These are phyloP conservation scores for Coptodon rendalli DNA, from an alignment of 2,113 vertebrate genomes.

Conservation along the genomic window DNA sequence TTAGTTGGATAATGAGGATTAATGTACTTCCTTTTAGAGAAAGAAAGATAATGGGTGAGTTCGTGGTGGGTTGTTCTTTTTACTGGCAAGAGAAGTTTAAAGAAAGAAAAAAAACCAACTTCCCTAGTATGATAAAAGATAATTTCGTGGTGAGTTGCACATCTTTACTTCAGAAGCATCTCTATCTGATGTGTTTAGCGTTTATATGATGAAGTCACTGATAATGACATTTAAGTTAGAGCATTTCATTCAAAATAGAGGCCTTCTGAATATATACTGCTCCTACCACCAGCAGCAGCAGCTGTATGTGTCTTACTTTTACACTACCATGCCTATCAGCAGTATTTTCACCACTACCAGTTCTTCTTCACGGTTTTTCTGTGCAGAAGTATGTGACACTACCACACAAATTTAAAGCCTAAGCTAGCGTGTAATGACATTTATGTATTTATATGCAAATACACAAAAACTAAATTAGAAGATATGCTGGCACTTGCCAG, in stretches of 20 bases:
- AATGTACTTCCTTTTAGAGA: not conserved
- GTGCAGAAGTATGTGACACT: not conserved
- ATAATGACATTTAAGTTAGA: not conserved
- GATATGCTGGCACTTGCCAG: not conserved
- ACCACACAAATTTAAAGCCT: not conserved
- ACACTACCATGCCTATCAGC: not conserved
- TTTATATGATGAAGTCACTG: not conserved
- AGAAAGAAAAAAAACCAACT: not conserved
- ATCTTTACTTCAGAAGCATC: not conserved
- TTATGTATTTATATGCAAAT: not conserved
- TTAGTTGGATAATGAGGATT: not conserved
- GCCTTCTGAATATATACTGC: not conserved
- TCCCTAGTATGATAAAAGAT: not conserved
- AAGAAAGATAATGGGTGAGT: not conserved
- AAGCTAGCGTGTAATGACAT: not conserved
- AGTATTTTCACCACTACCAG: not conserved
- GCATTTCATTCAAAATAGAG: not conserved
- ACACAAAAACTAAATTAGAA: not conserved
- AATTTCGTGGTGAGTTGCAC: not conserved
- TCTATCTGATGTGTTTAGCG: not conserved
- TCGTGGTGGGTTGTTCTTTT: not conserved
- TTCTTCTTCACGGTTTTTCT: not conserved
- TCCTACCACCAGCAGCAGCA: not conserved
- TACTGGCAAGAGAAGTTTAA: not conserved
- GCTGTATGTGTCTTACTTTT: not conserved